phyloP scores from a whole-genome alignment of 1,140 invertebrate genomes.

The Leptopilina clavipes region DNA sequence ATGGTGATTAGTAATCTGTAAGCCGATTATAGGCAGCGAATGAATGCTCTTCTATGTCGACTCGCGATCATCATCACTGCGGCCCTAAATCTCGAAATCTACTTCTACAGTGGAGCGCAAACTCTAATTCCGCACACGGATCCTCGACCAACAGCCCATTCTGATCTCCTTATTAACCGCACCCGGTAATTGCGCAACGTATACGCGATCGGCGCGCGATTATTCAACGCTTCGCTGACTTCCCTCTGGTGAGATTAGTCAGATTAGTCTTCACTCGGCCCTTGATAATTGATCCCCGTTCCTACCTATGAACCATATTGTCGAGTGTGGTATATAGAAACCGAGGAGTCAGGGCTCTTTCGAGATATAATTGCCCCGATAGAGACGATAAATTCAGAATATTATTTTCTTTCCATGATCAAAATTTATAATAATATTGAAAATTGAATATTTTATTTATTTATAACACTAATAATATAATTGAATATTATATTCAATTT shows the following conservation, averaged over 20 bases:
- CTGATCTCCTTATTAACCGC: conserved; percentile 70
- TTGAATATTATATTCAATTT: too few species aligned
- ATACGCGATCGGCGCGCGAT: conserved; percentile 60
- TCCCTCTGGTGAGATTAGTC: conserved; percentile 58
- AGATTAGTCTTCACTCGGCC: conserved; percentile 60
- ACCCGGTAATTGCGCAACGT: conserved; percentile 62
- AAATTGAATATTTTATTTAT: too few species aligned
- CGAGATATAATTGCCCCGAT: too few species aligned
- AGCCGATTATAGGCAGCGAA: conserved; percentile 54
- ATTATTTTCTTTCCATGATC: too few species aligned
- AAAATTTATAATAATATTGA: too few species aligned
- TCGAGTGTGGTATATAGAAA: neutral
- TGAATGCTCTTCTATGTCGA: conserved; percentile 47
- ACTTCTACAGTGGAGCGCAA: conserved; percentile 38
- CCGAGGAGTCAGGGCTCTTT: too few species aligned
- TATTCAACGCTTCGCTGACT: conserved; percentile 62
- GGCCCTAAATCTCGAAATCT: conserved; percentile 48
- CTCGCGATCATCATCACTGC: conserved; percentile 28
- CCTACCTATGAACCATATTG: conserved; percentile 24
- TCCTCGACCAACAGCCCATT: conserved; percentile 40
- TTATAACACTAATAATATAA: too few species aligned
- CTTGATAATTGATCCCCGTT: conserved; percentile 55
- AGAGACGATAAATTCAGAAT: too few species aligned
- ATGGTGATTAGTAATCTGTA: conserved; percentile 59
- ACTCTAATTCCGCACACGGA: conserved; percentile 38